Base-by-base conservation (phyloP, 2,113 vertebrate genomes). In the Herpailurus yagouaroundi region DNA sequence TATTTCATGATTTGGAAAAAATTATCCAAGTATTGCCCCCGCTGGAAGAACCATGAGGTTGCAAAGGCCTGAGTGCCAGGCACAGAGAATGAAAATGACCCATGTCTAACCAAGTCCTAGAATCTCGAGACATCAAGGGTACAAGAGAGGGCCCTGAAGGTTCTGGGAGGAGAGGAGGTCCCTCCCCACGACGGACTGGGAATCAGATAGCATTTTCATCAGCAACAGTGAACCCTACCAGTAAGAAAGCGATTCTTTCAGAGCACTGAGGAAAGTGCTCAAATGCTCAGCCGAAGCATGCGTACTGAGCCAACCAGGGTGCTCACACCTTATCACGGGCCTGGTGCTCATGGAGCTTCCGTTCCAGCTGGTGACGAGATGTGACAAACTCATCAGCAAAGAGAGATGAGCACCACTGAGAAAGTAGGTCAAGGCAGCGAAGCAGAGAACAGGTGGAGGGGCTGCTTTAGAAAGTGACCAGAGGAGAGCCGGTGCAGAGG, bases 241-340 rank as follows among this genome's bases (percentile, higher is more conserved):
- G 79, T 18, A 11, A 13, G 48, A 45, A 1, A 3, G 29, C 14
- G 25, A 6, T 19, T 33, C 77, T 41, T 73, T 14, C 66, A 2
- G 11, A 13, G 33, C n/a, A 9, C 76, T 80, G 16, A 81, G 50
- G 64, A 36, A 48, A 73, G 4, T 1, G 66, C 41, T 48, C 45
- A 38, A 11, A 15, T 48, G 4, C 15, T 25, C 27, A 1, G 9
- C 38, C n/a, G 1, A 13, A 29, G 45, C 19, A 5, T 1, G 31
- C 50, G 36, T 25, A 1, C 12, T 14, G 9, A 25, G 41, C 63
- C 89, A 16, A 19, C n/a, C 15, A 10, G 33, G 16, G 21, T 1
- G 19, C 64, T 19, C 27, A 10, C n/a, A 0, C 0, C 27, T 31
- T 4, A 50, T 1, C 45, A 23, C 15, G 13, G 14, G 36, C 45